Base-by-base conservation (phyloP, 2,113 vertebrate genomes). In the Cebidichthys violaceus region DNA sequence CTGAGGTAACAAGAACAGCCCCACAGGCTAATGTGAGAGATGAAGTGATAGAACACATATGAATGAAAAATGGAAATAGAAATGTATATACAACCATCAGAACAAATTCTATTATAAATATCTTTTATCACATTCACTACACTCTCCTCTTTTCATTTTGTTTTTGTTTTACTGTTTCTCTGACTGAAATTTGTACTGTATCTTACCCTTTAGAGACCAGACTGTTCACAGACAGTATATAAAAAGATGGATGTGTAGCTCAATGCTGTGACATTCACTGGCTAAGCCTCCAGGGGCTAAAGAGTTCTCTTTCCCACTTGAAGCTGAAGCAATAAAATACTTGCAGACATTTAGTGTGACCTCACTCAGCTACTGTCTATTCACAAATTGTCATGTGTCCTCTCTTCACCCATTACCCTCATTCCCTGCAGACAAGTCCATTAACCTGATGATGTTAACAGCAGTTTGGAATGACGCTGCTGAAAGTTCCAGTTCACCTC, bases 261-360 rank as follows among this genome's bases (percentile, higher is more conserved):
- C 73, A 88, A 73, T 37, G 73, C 73, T 80, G 22, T 81, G 67
- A 70, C 70, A 79, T 86, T 81, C 50, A 72, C 50, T 9, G 20
- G 14, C 17, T 67, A 52, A 79, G 37, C 47, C 77, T 35, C 11
- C 54, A 1, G 47, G 47, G 84, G 39, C 29, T 86, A 39, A 59
- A 54, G 41, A 78, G 52, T 47, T 68, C 24, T 74, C 39, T 50
- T 50, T 70, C 6, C 9, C 27, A 41, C 1, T 55, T 65, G 27
- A 76, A 67, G 35, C 69, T 59, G 72, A 78, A 39, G 62, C 70
- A 87, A 70, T 67, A 81, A 75, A 75, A 83, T 35, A 52, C 54
- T 39, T 67, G 37, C 18, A 81, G 77, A 70, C 85, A 55, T 84
- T 80, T 73, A 72, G 60, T 54, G 54, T 86, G 87, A 88, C 79